These are phyloP conservation scores for Phasia obesa DNA, from an alignment of 2,888 invertebrate genomes.

Conservation along the genomic window DNA sequence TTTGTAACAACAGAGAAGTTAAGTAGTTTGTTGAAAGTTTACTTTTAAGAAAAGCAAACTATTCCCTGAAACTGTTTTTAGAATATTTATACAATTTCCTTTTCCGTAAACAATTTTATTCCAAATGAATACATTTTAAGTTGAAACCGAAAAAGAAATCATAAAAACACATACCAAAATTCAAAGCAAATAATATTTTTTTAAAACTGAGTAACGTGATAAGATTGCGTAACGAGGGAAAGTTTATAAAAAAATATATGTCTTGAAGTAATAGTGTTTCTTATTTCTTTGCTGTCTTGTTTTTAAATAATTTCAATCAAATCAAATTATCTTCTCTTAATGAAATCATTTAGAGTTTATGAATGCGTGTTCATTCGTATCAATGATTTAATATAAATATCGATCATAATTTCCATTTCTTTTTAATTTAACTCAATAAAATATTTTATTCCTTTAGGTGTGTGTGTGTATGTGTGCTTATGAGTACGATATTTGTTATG, in stretches of 20 bases:
- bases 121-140: slow-evolving; percentile 51
- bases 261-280: too few species aligned
- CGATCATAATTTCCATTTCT: slow-evolving; percentile 32
- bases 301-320: not conserved
- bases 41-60: slow-evolving; percentile 24
- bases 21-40: not conserved
- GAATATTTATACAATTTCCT: slow-evolving; percentile 48
- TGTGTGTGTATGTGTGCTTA: too few species aligned
- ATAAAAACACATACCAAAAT: slow-evolving; percentile 16
- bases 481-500: not conserved
- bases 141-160: slow-evolving; percentile 37
- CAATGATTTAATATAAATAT: slow-evolving; percentile 50
- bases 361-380: slow-evolving; percentile 25
- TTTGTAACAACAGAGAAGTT: not conserved
- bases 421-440: slow-evolving; percentile 40
- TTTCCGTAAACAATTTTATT: slow-evolving; percentile 62
- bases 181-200: slow-evolving; percentile 6
- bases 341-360: not conserved
- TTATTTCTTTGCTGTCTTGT: too few species aligned
- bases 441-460: not conserved
- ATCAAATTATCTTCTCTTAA: slow-evolving; percentile 11
- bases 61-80: slow-evolving; percentile 42
- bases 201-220: not conserved
- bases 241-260: too few species aligned
- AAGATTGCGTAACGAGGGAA: too few species aligned